phyloP scores from a whole-genome alignment of 1,140 invertebrate species.

The Atta texana region DNA sequence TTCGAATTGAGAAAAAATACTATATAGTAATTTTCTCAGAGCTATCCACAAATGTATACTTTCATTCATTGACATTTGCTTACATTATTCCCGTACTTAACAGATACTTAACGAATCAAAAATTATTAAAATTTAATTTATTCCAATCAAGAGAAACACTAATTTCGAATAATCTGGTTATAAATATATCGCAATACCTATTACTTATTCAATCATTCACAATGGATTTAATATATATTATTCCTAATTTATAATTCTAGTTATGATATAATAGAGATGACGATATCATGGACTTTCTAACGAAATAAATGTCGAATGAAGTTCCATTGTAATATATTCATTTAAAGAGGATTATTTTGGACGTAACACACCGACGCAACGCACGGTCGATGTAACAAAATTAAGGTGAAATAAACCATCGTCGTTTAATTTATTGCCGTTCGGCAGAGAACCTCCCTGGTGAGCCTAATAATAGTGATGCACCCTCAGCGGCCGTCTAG shows the following conservation, averaged over 20 bases:
- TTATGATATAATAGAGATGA: neutral
- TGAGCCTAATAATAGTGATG: slow-evolving; percentile 48
- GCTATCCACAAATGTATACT: neutral
- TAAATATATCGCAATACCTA: neutral
- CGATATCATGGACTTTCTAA: neutral
- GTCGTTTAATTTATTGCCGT: slow-evolving; percentile 56
- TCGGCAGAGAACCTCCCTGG: slow-evolving; percentile 10
- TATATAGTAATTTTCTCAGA: neutral
- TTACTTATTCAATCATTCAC: slow-evolving; percentile 9
- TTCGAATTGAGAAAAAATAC: neutral
- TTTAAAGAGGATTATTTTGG: slow-evolving; percentile 10
- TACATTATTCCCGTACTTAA: neutral
- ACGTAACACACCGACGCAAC: neutral
- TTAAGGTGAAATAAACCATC: slow-evolving; percentile 45
- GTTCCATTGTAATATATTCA: slow-evolving; percentile 9
- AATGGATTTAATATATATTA: slow-evolving; percentile 1
- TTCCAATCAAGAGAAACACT: neutral
- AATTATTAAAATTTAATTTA: slow-evolving; percentile 2
- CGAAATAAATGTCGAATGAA: slow-evolving; percentile 18
- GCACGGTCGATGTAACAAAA: slow-evolving; percentile 24
- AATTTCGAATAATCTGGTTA: neutral
- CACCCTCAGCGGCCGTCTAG: slow-evolving; percentile 10
- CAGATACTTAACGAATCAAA: neutral
- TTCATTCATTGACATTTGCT: neutral
- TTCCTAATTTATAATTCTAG: neutral